These are phyloP conservation scores for Syngnathus scovelli DNA, from an alignment of 2,113 vertebrate genomes.

Conservation along the genomic window DNA sequence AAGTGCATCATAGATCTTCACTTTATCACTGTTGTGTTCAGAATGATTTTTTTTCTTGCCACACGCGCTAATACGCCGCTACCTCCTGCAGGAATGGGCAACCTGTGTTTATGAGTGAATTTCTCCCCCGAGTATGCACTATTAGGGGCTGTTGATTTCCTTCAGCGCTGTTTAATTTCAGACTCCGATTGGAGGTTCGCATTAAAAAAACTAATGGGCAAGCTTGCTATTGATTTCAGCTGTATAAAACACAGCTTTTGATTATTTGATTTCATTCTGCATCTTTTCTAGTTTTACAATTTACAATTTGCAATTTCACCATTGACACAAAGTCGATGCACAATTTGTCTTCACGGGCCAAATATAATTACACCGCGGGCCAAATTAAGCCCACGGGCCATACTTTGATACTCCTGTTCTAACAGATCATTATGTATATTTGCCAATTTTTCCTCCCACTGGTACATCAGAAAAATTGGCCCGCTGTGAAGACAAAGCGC, in stretches of 20 bases:
- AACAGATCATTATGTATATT: constrained; percentile 11
- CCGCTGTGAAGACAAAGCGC: constrained; percentile 44
- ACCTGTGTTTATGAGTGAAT: constrained; percentile 62
- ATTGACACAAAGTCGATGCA: too few relatives aligned
- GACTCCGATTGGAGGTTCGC: constrained; percentile 66
- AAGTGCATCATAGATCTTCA: constrained; percentile 52
- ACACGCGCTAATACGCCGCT: constrained; percentile 36
- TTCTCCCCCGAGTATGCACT: constrained; percentile 54
- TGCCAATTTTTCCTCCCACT: constrained; percentile 27
- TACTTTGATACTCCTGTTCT: too few relatives aligned
- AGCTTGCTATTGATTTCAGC: constrained; percentile 72
- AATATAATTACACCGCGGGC: too few relatives aligned
- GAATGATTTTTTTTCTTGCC: constrained; percentile 39
- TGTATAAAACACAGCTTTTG: constrained; percentile 71
- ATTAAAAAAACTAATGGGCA: constrained; percentile 72
- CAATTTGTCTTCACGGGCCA: too few relatives aligned
- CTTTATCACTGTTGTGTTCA: constrained; percentile 54
- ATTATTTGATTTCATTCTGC: constrained; percentile 42
- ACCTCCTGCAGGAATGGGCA: constrained; percentile 29
- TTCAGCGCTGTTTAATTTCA: constrained; percentile 72
- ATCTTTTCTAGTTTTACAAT: constrained; percentile 21
- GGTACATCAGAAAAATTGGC: constrained; percentile 30
- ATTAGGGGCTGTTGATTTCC: constrained; percentile 64
- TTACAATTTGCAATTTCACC: too few relatives aligned
- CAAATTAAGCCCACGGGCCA: too few relatives aligned